Evolutionary conservation across 2,797 vertebrate species (phyloP).

Genomic region (Lemur catta): DNA sequence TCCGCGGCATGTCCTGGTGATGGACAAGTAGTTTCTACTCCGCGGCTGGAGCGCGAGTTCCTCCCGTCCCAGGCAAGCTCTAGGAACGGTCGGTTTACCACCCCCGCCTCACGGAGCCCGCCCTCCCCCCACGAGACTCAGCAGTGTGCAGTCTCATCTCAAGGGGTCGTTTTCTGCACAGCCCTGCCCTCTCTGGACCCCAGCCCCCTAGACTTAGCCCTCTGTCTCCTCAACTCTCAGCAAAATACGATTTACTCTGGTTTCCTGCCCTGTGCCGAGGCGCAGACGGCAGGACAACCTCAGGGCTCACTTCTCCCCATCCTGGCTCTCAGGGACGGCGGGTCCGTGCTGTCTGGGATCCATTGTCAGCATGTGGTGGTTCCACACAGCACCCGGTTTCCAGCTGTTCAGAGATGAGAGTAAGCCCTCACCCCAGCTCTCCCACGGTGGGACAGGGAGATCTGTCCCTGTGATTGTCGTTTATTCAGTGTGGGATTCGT

Average conservation of each 20-base stretch:
- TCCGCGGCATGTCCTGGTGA: not conserved
- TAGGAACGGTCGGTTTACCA: rapidly evolving
- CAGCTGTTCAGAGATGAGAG: too few relatives aligned
- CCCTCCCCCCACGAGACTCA: not conserved
- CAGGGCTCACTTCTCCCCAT: not conserved
- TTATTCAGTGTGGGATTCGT: not conserved
- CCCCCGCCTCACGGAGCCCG: not conserved
- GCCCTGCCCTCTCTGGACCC: not conserved
- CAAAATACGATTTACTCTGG: not conserved
- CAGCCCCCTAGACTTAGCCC: not conserved
- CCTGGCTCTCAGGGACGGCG: rapidly evolving
- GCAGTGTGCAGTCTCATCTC: not conserved
- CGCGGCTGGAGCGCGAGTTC: not conserved
- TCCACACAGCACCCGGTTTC: too few relatives aligned
- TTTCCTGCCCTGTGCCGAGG: not conserved
- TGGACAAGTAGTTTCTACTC: not conserved
- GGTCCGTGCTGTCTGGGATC: too few relatives aligned
- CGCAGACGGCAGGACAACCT: rapidly evolving
- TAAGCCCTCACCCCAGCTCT: too few relatives aligned
- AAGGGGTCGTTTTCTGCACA: rapidly evolving
- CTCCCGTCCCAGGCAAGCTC: not conserved
- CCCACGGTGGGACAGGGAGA: not conserved
- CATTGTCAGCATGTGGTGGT: not conserved
- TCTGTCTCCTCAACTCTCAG: not conserved
- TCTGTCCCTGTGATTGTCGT: not conserved